phyloP scores from a whole-genome alignment of 2,888 invertebrate genomes.

The Chrysomela aeneicollis region DNA sequence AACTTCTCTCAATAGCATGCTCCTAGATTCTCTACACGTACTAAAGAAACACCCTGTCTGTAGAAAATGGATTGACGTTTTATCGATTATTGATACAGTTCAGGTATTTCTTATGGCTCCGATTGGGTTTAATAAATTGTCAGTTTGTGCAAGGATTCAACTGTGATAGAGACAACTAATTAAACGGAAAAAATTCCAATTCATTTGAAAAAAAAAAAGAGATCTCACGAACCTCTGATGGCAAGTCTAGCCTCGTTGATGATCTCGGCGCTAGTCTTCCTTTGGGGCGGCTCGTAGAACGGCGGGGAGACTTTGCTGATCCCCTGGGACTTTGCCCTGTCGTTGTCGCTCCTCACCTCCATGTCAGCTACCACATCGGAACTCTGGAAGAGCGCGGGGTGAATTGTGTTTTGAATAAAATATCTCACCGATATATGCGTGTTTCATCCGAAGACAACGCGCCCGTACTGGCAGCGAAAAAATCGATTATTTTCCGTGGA shows the following conservation, averaged over 20 bases:
- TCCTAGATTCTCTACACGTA: no score
- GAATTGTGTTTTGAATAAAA: conserved; percentile 19
- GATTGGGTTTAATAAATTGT: no score
- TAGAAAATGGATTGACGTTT: no score
- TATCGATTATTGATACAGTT: no score
- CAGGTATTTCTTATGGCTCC: no score
- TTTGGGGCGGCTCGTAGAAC: conserved; percentile 68
- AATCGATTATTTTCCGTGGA: conserved; percentile 55
- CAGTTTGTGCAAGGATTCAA: no score
- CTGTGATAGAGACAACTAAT: no score
- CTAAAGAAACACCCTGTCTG: no score
- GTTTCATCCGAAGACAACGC: conserved; percentile 20
- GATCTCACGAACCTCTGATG: conserved; percentile 53
- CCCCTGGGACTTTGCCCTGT: conserved; percentile 42
- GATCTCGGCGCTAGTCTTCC: conserved; percentile 82
- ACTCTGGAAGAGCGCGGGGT: conserved; percentile 10
- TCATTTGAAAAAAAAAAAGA: neutral
- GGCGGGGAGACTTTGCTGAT: conserved; percentile 60
- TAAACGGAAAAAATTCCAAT: no score
- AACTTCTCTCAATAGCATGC: no score
- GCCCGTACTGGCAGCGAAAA: conserved; percentile 39
- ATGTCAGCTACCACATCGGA: conserved; percentile 29
- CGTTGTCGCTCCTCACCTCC: conserved; percentile 40
- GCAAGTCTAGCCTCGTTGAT: conserved; percentile 80
- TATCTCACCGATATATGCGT: conserved; percentile 14